Conservation (phyloP, 2,113 vertebrate species). For the Panthera leo region DNA sequence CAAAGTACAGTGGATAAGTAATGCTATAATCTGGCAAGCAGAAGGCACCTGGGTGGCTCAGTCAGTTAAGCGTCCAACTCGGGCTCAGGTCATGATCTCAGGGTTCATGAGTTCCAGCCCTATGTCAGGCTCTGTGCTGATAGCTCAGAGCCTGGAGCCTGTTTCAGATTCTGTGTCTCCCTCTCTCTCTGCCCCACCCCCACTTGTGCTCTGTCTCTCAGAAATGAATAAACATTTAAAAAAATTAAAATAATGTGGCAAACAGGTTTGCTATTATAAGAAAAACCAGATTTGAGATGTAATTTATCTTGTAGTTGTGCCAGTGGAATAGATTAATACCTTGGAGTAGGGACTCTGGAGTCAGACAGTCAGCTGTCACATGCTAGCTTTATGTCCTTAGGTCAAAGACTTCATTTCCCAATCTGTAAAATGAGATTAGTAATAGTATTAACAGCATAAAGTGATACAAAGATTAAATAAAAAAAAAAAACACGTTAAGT, state of each 20-base stretch:
- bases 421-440: neutral
- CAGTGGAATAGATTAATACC: neutral
- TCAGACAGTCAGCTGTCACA: neutral
- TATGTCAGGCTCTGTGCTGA: too few relatives aligned
- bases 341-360: neutral
- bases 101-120: too few relatives aligned
- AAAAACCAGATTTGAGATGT: neutral
- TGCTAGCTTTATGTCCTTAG: neutral
- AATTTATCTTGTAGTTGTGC: neutral
- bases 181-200: too few relatives aligned
- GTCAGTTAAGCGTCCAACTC: too few relatives aligned
- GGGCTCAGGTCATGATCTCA: too few relatives aligned
- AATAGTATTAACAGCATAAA: neutral
- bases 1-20: neutral
- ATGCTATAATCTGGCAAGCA: neutral
- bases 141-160: too few relatives aligned
- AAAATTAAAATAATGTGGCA: neutral
- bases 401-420: neutral
- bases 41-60: too few relatives aligned
- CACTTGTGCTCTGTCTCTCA: too few relatives aligned
- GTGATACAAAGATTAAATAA: neutral
- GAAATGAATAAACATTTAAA: too few relatives aligned
- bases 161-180: too few relatives aligned
- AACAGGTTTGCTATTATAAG: neutral
- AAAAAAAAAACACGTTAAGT: neutral